These are phyloP conservation scores for Xestia sexstrigata DNA, from an alignment of 2,888 invertebrate species.

Conservation along the genomic window DNA sequence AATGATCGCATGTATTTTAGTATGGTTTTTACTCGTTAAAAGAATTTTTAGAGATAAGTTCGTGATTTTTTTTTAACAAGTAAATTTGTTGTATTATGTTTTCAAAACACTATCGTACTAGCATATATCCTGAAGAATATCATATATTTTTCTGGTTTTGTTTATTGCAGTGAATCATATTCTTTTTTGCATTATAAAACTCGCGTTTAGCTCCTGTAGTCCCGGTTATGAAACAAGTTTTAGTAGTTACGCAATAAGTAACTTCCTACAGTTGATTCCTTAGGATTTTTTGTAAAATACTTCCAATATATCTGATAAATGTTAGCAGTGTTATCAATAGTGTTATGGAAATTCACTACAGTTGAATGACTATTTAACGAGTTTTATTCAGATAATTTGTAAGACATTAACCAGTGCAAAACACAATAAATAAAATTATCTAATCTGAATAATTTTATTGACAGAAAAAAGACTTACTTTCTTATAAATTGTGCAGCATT, in stretches of 20 bases:
- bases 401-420: neutral
- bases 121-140: no score
- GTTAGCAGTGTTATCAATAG: neutral
- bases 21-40: no score
- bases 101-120: no score
- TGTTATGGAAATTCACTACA: constrained; percentile 3
- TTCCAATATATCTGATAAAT: neutral
- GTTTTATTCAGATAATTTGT: neutral
- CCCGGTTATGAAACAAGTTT: no score
- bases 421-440: neutral
- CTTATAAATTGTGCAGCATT: constrained; percentile 86
- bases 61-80: no score
- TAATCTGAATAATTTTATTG: constrained; percentile 25
- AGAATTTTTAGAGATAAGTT: no score
- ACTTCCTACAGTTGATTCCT: neutral
- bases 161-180: no score
- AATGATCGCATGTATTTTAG: no score
- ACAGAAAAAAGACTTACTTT: constrained; percentile 79
- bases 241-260: neutral
- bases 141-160: no score
- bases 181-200: no score
- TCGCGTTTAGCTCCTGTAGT: no score
- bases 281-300: neutral
- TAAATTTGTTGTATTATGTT: no score
- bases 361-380: constrained; percentile 16